A percentile compares a stretch with the other conserved stretches of the same genome.
These are phyloP conservation scores for Pristionchus exspectatus DNA, from an alignment of 2,888 invertebrate species.

Conservation along the genomic window DNA sequence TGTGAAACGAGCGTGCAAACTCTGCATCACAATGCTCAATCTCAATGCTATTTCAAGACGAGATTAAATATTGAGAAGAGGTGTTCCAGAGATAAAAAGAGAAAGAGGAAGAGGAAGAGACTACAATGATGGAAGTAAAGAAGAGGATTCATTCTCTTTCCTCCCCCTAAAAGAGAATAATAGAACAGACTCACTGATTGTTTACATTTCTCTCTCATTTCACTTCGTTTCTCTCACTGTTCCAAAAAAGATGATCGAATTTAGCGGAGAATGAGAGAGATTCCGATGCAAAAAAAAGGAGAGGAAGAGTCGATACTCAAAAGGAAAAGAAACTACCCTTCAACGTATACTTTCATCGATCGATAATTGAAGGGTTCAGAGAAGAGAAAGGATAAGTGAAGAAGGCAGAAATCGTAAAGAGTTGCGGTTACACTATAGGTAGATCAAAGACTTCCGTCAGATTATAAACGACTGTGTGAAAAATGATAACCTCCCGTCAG, in stretches of 20 bases:
- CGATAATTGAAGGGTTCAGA: background rate
- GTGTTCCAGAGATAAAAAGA: background rate
- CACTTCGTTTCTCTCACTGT: background rate
- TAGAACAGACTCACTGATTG: background rate
- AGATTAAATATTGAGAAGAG: background rate
- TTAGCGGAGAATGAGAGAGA: conserved; percentile 15
- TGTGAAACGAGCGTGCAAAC: conserved; percentile 17
- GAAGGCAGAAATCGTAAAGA: background rate
- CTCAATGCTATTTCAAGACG: background rate
- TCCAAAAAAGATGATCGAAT: conserved; percentile 29
- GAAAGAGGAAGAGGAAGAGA: background rate
- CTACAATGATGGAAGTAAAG: background rate
- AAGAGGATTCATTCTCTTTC: background rate
- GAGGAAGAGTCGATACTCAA: background rate
- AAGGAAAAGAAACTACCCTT: background rate
- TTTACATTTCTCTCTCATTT: background rate
- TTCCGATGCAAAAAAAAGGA: conserved; percentile 1
- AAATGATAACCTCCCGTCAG: conserved; percentile 8
- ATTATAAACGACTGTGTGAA: background rate
- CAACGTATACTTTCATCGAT: background rate
- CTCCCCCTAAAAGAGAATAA: background rate
- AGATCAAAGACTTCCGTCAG: conserved; percentile 1
- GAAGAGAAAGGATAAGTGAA: background rate
- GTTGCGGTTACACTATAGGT: background rate
- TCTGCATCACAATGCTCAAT: background rate